Percentiles rank a stretch among this genome's conserved stretches.
phyloP scores from a whole-genome alignment of 2,888 invertebrate genomes.

The Pocota personata region DNA sequence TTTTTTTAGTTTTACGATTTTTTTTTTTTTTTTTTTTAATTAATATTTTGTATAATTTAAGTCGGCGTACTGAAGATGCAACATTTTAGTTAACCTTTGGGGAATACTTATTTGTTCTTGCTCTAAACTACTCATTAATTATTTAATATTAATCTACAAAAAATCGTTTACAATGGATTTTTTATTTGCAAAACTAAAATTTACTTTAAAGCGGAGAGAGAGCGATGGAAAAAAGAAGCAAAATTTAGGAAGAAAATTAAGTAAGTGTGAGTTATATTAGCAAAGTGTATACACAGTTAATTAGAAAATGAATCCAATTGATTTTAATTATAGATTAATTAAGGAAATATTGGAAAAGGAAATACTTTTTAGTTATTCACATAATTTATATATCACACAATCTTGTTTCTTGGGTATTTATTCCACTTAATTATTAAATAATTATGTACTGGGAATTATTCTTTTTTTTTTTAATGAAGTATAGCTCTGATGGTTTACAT shows the following conservation, averaged over 20 bases:
- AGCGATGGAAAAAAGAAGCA: not conserved
- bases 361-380: slow-evolving; percentile 54
- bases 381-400: slow-evolving; percentile 72
- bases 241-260: slow-evolving; percentile 21
- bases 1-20: slow-evolving; percentile 46
- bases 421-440: slow-evolving; percentile 30
- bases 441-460: slow-evolving; percentile 40
- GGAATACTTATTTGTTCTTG: slow-evolving; percentile 38
- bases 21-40: slow-evolving; percentile 42
- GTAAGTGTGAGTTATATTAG: slow-evolving; percentile 20
- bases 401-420: slow-evolving; percentile 27
- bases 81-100: slow-evolving; percentile 44
- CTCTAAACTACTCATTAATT: slow-evolving; percentile 49
- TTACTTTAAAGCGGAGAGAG: slow-evolving; percentile 6
- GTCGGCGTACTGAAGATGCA: slow-evolving; percentile 50
- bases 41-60: slow-evolving; percentile 51
- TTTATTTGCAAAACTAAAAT: not conserved
- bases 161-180: slow-evolving; percentile 6
- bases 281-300: slow-evolving; percentile 29
- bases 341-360: slow-evolving; percentile 38
- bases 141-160: slow-evolving; percentile 22
- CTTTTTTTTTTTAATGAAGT: slow-evolving; percentile 37
- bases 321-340: slow-evolving; percentile 33
- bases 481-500: slow-evolving; percentile 62
- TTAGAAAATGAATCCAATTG: slow-evolving; percentile 37